Percentiles rank a stretch among this genome's conserved stretches.
Evolutionary conservation across 53 echinoderm and acorn worm species (phyloP).

Genomic region (Patiria pectinifera): DNA sequence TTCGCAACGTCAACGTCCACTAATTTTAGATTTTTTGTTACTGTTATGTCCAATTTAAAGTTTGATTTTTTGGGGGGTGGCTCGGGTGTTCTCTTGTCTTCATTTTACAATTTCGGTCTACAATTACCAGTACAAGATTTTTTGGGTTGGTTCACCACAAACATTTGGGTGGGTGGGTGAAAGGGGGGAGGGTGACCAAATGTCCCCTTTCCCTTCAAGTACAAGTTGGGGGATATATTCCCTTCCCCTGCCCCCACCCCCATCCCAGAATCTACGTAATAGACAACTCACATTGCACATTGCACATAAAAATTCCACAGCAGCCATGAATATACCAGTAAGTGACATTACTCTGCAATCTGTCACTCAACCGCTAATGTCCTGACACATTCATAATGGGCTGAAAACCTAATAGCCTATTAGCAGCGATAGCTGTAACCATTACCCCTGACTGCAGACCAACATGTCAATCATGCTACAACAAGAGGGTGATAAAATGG

Average conservation of each 20-base stretch:
- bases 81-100: too few species aligned
- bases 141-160: too few species aligned
- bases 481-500: neutral
- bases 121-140: too few species aligned
- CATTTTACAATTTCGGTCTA: too few species aligned
- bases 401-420: neutral
- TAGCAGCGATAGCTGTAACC: neutral
- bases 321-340: too few species aligned
- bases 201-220: neutral
- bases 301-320: neutral
- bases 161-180: too few species aligned
- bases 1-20: too few species aligned
- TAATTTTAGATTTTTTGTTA: too few species aligned
- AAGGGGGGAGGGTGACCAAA: too few species aligned
- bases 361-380: neutral
- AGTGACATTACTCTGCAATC: neutral
- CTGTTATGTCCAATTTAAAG: too few species aligned
- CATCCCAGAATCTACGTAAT: neutral
- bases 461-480: slow-evolving; percentile 4
- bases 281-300: neutral
- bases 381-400: neutral
- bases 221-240: neutral
- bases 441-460: neutral
- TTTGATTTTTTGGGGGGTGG: too few species aligned
- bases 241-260: too few species aligned